phyloP scores from a whole-genome alignment of 2,113 vertebrate genomes.

The Eulemur rufifrons region DNA sequence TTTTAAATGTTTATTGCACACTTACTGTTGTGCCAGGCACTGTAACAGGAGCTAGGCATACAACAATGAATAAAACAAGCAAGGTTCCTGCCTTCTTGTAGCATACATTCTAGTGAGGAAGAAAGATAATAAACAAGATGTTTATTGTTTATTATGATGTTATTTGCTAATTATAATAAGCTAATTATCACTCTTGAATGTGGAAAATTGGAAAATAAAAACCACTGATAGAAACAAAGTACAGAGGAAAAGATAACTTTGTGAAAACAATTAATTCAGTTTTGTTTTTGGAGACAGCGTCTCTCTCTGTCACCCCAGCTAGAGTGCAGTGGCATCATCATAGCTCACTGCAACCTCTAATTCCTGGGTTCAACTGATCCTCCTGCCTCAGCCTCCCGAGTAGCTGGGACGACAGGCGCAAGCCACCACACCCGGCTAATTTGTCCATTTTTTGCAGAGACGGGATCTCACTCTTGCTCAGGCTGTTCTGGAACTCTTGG shows the following conservation, averaged over 20 bases:
- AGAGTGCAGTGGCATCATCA: too few species aligned
- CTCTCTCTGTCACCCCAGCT: too few species aligned
- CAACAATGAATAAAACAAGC: slow-evolving; percentile 41
- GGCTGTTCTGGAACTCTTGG: too few species aligned
- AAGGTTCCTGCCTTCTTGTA: slow-evolving; percentile 22
- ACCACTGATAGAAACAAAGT: slow-evolving; percentile 11
- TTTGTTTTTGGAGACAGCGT: background rate
- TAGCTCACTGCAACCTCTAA: too few species aligned
- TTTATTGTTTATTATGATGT: too few species aligned
- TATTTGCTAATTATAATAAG: background rate
- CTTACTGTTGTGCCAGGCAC: slow-evolving; percentile 16
- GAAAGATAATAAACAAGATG: background rate
- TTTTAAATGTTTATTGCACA: slow-evolving; percentile 70
- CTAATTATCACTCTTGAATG: slow-evolving; percentile 20
- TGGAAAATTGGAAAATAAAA: slow-evolving; percentile 39
- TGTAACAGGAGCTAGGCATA: slow-evolving; percentile 35
- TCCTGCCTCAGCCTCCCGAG: too few species aligned
- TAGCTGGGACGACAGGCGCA: too few species aligned
- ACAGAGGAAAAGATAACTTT: slow-evolving; percentile 35
- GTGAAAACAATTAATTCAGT: slow-evolving; percentile 46
- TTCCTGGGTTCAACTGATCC: too few species aligned
- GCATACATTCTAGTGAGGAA: slow-evolving; percentile 19
- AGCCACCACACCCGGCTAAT: too few species aligned
- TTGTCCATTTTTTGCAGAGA: too few species aligned
- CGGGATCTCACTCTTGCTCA: too few species aligned